Evolutionary conservation across 2,797 vertebrate genomes (phyloP).

Genomic region (Etheostoma nigrum): DNA sequence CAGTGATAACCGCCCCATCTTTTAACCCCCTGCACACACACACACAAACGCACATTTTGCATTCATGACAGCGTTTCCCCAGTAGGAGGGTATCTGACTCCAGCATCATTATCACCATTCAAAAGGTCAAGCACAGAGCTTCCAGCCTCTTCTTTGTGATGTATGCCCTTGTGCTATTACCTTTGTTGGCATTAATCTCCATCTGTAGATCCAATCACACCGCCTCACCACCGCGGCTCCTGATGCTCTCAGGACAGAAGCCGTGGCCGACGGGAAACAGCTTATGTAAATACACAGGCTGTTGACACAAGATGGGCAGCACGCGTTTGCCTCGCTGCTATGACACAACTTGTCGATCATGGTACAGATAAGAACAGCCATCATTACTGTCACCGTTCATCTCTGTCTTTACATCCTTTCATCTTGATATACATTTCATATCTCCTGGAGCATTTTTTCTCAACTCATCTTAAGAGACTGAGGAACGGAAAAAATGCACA

Average conservation of each 20-base stretch:
- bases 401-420: constrained; percentile 30
- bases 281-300: constrained; percentile 83
- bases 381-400: constrained; percentile 26
- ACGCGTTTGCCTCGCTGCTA: constrained; percentile 49
- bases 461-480: constrained; percentile 17
- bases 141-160: constrained; percentile 76
- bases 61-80: constrained; percentile 39
- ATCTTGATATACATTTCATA: constrained; percentile 37
- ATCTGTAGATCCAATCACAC: constrained; percentile 84
- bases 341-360: constrained; percentile 57
- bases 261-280: constrained; percentile 66
- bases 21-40: constrained; percentile 42
- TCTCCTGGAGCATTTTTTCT: constrained; percentile 29
- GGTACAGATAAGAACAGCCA: constrained; percentile 54
- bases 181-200: constrained; percentile 80
- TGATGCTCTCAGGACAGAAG: constrained; percentile 69
- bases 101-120: constrained; percentile 75
- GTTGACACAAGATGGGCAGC: constrained; percentile 84
- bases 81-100: constrained; percentile 64
- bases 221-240: constrained; percentile 53
- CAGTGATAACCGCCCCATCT: constrained; percentile 36
- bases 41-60: constrained; percentile 21
- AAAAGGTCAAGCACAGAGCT: constrained; percentile 80
- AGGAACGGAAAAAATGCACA: constrained; percentile 19
- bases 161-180: constrained; percentile 78